Evolutionary conservation across 2,797 vertebrate genomes (phyloP).

Genomic region (Avahi laniger): DNA sequence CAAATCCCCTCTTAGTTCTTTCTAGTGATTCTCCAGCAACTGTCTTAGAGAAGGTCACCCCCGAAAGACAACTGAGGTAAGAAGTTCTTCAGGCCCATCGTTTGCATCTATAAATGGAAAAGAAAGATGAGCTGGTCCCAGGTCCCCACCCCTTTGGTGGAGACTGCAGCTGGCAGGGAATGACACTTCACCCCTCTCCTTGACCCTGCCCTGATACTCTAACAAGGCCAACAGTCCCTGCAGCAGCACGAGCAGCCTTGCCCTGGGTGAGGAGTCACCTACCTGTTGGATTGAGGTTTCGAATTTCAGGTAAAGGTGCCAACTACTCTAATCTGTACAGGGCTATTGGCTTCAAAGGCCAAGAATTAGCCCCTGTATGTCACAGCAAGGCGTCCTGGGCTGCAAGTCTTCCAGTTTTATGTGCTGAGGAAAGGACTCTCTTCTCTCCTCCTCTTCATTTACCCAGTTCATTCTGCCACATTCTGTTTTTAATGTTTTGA

Average conservation of each 20-base stretch:
- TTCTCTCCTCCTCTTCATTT: not conserved
- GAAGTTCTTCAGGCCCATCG: not conserved
- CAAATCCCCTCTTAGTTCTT: not conserved
- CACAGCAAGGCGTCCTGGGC: not conserved
- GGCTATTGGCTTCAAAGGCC: not conserved
- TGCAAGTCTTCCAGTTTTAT: not conserved
- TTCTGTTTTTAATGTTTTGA: not conserved
- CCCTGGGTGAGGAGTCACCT: not conserved
- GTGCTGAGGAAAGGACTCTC: not conserved
- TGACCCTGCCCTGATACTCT: not conserved
- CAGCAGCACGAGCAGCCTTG: not conserved
- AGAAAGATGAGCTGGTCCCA: not conserved
- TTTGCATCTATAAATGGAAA: not conserved
- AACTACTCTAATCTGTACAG: not conserved
- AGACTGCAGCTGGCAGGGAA: not conserved
- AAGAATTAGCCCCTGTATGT: not conserved
- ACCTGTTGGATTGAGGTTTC: not conserved
- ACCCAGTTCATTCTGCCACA: not conserved
- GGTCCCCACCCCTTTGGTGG: not conserved
- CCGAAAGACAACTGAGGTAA: not conserved
- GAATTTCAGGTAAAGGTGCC: conserved; percentile 22
- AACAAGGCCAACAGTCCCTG: not conserved
- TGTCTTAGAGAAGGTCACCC: not conserved
- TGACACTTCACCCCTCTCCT: not conserved
- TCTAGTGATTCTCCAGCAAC: conserved; percentile 39